Conservation (phyloP, 2,113 vertebrate genomes). For the Orycteropus afer region DNA sequence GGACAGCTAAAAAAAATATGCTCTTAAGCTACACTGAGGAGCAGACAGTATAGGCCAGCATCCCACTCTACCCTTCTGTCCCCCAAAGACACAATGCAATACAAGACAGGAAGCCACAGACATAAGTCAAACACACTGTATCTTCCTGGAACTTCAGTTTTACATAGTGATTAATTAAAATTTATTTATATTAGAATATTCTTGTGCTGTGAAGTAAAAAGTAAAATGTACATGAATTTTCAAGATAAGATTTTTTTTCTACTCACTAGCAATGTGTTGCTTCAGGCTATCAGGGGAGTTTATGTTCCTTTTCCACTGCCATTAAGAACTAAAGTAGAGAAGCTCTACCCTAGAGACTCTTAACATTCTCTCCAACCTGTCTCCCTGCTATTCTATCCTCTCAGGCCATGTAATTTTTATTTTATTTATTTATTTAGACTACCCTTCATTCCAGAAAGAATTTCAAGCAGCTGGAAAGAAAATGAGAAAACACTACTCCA, state of each 20-base stretch:
- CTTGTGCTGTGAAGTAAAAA: slow-evolving; percentile 10
- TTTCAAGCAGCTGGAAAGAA: not conserved
- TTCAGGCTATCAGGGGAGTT: slow-evolving; percentile 49
- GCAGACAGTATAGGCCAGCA: not conserved
- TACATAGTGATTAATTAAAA: slow-evolving; percentile 41
- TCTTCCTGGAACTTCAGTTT: slow-evolving; percentile 42
- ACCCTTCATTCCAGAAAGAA: slow-evolving; percentile 44
- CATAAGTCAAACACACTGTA: not conserved
- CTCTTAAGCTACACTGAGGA: not conserved
- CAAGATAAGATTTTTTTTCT: slow-evolving; percentile 48
- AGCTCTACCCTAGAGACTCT: slow-evolving; percentile 15
- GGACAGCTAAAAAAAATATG: not conserved
- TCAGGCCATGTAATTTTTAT: slow-evolving; percentile 28
- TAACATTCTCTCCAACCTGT: slow-evolving; percentile 7
- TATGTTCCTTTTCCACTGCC: slow-evolving; percentile 11
- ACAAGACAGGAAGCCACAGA: not conserved
- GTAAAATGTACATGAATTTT: slow-evolving; percentile 35
- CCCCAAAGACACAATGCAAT: slow-evolving; percentile 5
- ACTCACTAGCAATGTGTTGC: slow-evolving; percentile 16
- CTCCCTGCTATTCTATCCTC: slow-evolving; percentile 33
- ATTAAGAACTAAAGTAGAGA: not conserved
- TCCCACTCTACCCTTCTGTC: not conserved
- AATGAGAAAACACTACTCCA: slow-evolving; percentile 9
- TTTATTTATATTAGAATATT: not conserved
- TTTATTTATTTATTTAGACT: slow-evolving; percentile 40